Base-by-base conservation (phyloP, 2,797 vertebrate genomes). In the Bradypodion ventrale region DNA sequence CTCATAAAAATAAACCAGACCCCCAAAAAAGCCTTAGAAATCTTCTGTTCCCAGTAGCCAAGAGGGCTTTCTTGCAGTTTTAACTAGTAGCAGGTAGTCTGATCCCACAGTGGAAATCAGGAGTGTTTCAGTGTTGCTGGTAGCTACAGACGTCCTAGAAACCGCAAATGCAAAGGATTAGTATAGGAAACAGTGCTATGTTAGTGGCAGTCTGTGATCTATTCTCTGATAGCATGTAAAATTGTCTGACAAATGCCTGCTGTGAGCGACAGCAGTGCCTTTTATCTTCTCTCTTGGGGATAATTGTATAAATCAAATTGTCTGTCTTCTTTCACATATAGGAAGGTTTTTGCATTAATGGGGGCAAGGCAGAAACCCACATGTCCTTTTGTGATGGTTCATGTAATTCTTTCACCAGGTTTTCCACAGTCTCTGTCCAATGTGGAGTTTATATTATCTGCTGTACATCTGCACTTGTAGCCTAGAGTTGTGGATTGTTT, bases 211-310 rank as follows among this genome's bases (percentile, higher is more conserved):
- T n/a, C n/a, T n/a, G n/a, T n/a, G n/a, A n/a, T n/a, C n/a, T 65
- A 42, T 63, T 84, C 63, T 16, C 59, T 49, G 9, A 29, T 8
- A 56, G 32, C 76, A 42, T 44, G 23, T 84, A 65, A 79, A 37
- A 16, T 13, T 4, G 32, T 37, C 60, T 85, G 77, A 80, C 44
- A 40, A 66, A 85, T 44, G 83, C 80, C 77, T 79, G 68, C 44
- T 7, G 23, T 35, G 2, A 52, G 35, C 40, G 77, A 42, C 83
- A 65, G 52, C 35, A 19, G 7, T 21, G 72, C 59, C 74, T 56
- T n/a, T n/a, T 46, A 6, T 82, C 56, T 46, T 70, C n/a, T 74
- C 83, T 72, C 77, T 19, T 12, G 77, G 83, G 77, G 29, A 65
- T 19, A 46, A 78, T 74, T 32, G 29, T 23, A 21, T 21, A n/a